A percentile compares a stretch with the other conserved stretches of the same genome.
Conservation (phyloP, 1,140 invertebrate genomes). For the Paramacrobiotus metropolitanus region DNA sequence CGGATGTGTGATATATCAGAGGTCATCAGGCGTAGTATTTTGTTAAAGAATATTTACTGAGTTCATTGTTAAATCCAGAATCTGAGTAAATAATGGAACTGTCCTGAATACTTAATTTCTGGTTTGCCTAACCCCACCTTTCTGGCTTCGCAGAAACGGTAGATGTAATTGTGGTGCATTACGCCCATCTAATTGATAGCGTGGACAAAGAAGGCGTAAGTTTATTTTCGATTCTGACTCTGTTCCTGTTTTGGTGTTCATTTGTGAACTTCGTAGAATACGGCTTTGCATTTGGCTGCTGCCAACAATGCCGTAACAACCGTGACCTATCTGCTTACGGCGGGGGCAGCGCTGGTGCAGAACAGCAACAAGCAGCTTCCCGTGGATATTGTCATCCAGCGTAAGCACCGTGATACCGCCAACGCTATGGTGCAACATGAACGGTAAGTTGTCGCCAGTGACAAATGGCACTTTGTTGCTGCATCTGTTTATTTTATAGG, state of each 20-base stretch:
- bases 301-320: background rate
- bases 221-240: background rate
- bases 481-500: background rate
- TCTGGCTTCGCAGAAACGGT: background rate
- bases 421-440: background rate
- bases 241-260: background rate
- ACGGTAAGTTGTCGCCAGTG: background rate
- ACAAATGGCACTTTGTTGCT: background rate
- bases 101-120: no score
- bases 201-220: background rate
- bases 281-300: background rate
- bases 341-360: background rate
- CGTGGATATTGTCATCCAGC: background rate
- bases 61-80: no score
- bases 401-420: background rate
- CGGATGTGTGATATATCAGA: no score
- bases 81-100: no score
- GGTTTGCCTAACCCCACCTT: no score
- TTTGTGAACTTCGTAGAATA: slow-evolving; percentile 1
- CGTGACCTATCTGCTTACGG: background rate
- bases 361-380: background rate
- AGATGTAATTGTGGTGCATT: background rate
- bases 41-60: no score
- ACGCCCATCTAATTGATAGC: background rate
- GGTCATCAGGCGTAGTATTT: no score